A percentile compares a stretch with the other conserved stretches of the same genome.
phyloP scores from a whole-genome alignment of 2,113 vertebrate genomes.

The Cynopterus brachyotis region DNA sequence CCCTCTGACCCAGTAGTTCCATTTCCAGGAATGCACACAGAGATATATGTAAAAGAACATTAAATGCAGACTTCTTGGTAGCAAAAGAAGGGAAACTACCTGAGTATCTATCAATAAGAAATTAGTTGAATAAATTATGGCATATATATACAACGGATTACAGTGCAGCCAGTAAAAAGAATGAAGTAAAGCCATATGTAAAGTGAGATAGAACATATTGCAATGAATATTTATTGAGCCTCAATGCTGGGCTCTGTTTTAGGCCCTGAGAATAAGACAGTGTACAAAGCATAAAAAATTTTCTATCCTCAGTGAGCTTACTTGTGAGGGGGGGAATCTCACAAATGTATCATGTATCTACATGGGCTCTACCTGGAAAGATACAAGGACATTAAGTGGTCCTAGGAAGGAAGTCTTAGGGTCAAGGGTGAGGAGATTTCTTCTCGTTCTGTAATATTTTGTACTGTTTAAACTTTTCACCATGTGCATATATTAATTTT shows the following conservation, averaged over 20 bases:
- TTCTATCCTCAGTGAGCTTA: background rate
- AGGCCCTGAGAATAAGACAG: background rate
- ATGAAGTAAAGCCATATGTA: background rate
- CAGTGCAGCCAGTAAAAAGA: background rate
- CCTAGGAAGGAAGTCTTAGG: background rate
- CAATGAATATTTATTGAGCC: background rate
- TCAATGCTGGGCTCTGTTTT: background rate
- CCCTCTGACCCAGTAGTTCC: background rate
- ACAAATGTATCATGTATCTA: background rate
- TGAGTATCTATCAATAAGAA: background rate
- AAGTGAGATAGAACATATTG: background rate
- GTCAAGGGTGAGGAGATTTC: background rate
- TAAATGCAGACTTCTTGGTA: background rate
- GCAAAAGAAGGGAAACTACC: background rate
- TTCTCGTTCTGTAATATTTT: background rate
- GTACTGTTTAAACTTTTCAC: background rate
- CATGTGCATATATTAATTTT: background rate
- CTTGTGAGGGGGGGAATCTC: background rate
- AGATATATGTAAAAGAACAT: background rate
- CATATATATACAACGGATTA: background rate
- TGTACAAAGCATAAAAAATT: background rate
- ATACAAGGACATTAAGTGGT: background rate
- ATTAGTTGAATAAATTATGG: background rate
- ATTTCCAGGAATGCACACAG: background rate
- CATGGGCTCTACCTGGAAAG: background rate